Base-by-base conservation (phyloP, 2,888 invertebrate species). In the Lysandra bellargus region DNA sequence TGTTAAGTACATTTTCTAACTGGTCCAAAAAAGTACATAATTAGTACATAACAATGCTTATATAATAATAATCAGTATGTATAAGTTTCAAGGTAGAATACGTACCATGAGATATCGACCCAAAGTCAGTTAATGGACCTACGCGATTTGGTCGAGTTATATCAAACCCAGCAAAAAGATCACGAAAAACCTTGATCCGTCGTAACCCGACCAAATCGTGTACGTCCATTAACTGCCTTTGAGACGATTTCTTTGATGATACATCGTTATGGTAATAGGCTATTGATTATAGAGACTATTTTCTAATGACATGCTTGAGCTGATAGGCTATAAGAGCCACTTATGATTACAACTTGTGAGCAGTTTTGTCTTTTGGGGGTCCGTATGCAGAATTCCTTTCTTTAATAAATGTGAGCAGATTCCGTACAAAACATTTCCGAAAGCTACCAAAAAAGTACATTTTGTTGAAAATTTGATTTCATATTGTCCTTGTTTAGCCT, bases 261-360 rank as follows among this genome's bases (percentile, higher is more conserved):
- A 75, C 49, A 75, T 75, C 49, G 53, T 75, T 75, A 75, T 75
- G 44, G 75, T 75, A 75, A 75, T 75, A 33, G 69, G 69, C 12
- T 69, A 69, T 69, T 69, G 69, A 69, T 57, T 57, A 57, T 69
- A 69, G 69, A 69, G 33, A 69, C 14, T 69, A 5, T 69, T 64
- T 64, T 69, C 33, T 69, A 69, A 69, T 69, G 33, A 69, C 69
- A 69, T 69, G 69, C 5, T 69, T 69, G 33, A 33, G 14, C 69
- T 69, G 69, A 69, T 69, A 69, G 69, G 33, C 33, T 69, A 33
- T 69, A 37, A 69, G 33, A 69, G 1, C 69, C 69, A 69, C 69
- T 69, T 69, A 69, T 5, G 69, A 69, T 33, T 69, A 69, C 69
- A 69, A 61, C 61, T 64, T 64, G 69, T 37, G 33, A 69, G 33